Base-by-base conservation (phyloP, 2,888 invertebrate species). In the Drosophila heteroneura region DNA sequence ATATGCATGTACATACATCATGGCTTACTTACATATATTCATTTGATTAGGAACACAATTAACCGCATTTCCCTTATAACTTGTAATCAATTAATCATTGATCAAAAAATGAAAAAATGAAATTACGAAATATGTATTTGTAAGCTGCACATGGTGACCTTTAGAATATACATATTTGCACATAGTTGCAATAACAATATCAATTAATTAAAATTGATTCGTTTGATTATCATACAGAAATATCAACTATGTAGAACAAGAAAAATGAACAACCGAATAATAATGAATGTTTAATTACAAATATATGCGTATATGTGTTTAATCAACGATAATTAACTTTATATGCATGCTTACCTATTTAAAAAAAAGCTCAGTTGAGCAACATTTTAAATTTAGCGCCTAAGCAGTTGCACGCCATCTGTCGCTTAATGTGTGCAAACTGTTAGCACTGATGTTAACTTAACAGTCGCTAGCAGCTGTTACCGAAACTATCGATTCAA, bases 61-160 rank as follows among this genome's bases (percentile, higher is more conserved):
- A 89, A 68, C 72, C 81, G 83, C 81, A 72, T 75, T 81, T 79
- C 70, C 65, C 76, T 69, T 68, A 47, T 30, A 41, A 53, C 49
- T 69, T 60, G 62, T 67, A 75, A 83, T 81, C 73, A 86, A 84
- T 85, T 85, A 88, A 79, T 81, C 79, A 89, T 79, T 84, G 76
- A 83, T 74, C 63, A 80, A 79, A 74, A 69, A 47, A 47, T 4
- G 22, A 26, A 26, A 22, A 22, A 16, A 47, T 14, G 0, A 22
- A 7, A 9, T 47, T 9, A 9, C 2, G 60, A 30, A 66, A 37
- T 37, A 28, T 37, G 14, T 19, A 19, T n/a, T 14, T 37, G 32
- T 22, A 60, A 30, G 26, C 70, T 39, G 39, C 71, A 57, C 65
- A 70, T 49, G 81, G 63, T 66, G 73, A 81, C 81, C 81, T 79